phyloP scores from a whole-genome alignment of 1,140 invertebrate genomes.

The Caenorhabditis remanei region DNA sequence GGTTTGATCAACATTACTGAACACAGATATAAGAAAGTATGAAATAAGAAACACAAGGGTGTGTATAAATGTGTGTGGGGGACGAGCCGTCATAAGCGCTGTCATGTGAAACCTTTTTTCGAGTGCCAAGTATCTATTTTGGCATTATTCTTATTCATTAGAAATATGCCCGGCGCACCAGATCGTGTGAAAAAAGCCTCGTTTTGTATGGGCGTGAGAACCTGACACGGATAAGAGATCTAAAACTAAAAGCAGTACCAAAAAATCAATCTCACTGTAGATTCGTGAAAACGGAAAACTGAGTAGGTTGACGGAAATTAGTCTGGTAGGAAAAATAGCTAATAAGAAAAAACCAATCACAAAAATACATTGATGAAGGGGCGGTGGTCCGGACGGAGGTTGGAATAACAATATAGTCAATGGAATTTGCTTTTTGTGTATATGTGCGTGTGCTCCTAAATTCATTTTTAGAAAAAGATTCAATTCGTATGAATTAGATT shows the following conservation, averaged over 20 bases:
- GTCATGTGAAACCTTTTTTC: slow-evolving; percentile 46
- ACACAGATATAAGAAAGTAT: not conserved
- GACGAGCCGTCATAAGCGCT: slow-evolving; percentile 23
- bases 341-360: slow-evolving; percentile 8
- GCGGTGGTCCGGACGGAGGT: not conserved
- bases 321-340: not conserved
- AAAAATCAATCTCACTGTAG: slow-evolving; percentile 16
- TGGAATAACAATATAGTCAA: slow-evolving; percentile 30
- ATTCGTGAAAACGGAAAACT: not conserved
- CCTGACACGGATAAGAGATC: not conserved
- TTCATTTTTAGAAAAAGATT: not conserved
- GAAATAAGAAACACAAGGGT: slow-evolving; percentile 9
- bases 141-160: slow-evolving; percentile 48
- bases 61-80: not conserved
- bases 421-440: slow-evolving; percentile 8
- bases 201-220: slow-evolving; percentile 19
- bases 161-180: not conserved
- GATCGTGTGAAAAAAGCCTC: slow-evolving; percentile 11
- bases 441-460: not conserved
- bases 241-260: not conserved
- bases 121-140: slow-evolving; percentile 52
- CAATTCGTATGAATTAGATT: not conserved
- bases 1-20: not conserved
- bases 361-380: not conserved
- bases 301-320: no score